phyloP scores from a whole-genome alignment of 2,888 invertebrate genomes.

The Dromius quadrimaculatus region DNA sequence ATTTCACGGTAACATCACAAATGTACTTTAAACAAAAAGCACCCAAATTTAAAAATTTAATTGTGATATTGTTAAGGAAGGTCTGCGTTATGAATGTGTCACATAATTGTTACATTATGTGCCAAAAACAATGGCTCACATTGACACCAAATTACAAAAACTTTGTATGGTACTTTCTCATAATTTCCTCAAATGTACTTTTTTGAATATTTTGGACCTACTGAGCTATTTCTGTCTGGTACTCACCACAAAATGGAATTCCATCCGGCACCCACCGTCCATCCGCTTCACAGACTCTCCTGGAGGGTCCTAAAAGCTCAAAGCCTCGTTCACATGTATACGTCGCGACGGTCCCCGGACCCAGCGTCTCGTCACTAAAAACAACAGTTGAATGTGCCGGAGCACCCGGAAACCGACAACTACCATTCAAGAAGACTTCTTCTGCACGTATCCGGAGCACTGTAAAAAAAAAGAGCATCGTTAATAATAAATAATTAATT shows the following conservation, averaged over 20 bases:
- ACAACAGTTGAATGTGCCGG: constrained; percentile 88
- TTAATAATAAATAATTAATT: background rate
- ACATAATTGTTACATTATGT: too few species aligned
- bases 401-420: constrained; percentile 90
- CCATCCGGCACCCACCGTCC: constrained; percentile 90
- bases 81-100: too few species aligned
- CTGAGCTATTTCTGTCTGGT: too few species aligned
- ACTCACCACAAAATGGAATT: constrained; percentile 94
- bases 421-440: background rate
- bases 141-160: too few species aligned
- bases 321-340: constrained; percentile 91
- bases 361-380: constrained; percentile 77
- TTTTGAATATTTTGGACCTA: too few species aligned
- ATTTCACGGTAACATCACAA: too few species aligned
- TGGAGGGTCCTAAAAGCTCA: constrained; percentile 88
- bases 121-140: too few species aligned
- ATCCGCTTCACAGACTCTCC: constrained; percentile 79
- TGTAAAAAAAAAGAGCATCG: background rate
- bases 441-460: background rate
- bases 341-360: constrained; percentile 78
- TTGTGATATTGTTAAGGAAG: too few species aligned
- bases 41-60: too few species aligned
- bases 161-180: too few species aligned
- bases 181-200: too few species aligned
- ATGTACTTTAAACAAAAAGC: too few species aligned